Evolutionary conservation across 2,113 vertebrate species (phyloP).

Genomic region (Sturnira hondurensis): DNA sequence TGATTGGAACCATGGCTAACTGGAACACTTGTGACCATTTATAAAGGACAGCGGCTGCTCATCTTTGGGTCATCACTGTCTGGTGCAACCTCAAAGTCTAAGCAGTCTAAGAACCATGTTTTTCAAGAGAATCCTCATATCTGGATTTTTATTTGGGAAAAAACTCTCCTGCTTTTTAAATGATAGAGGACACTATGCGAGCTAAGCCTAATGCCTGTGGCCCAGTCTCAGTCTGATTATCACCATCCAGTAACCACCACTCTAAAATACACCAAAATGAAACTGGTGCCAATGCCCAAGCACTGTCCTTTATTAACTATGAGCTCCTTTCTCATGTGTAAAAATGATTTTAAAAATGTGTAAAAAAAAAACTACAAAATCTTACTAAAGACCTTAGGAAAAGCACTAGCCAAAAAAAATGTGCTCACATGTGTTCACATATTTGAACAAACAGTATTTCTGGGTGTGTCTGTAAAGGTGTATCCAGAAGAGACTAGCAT

Average conservation of each 20-base stretch:
- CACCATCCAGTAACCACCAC: not conserved
- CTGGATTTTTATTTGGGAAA: not conserved
- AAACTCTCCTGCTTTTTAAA: not conserved
- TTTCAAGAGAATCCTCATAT: not conserved
- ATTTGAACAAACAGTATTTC: not conserved
- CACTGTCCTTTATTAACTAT: not conserved
- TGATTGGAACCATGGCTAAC: not conserved
- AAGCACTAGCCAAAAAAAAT: not conserved
- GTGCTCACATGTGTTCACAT: not conserved
- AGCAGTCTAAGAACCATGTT: not conserved
- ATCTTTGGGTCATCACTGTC: not conserved
- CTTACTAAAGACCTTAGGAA: not conserved
- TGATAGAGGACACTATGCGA: not conserved
- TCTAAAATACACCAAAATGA: not conserved
- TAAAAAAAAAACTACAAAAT: not conserved
- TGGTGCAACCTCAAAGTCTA: not conserved
- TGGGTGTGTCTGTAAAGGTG: not conserved
- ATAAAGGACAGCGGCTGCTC: not conserved
- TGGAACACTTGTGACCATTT: accelerated
- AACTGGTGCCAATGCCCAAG: not conserved
- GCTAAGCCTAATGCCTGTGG: not conserved
- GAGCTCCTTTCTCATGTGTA: not conserved
- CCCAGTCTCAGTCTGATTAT: not conserved
- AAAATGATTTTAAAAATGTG: not conserved
- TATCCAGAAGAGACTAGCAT: not conserved